These are phyloP conservation scores for Andrena cerasifolii DNA, from an alignment of 1,140 invertebrate genomes.

Conservation along the genomic window DNA sequence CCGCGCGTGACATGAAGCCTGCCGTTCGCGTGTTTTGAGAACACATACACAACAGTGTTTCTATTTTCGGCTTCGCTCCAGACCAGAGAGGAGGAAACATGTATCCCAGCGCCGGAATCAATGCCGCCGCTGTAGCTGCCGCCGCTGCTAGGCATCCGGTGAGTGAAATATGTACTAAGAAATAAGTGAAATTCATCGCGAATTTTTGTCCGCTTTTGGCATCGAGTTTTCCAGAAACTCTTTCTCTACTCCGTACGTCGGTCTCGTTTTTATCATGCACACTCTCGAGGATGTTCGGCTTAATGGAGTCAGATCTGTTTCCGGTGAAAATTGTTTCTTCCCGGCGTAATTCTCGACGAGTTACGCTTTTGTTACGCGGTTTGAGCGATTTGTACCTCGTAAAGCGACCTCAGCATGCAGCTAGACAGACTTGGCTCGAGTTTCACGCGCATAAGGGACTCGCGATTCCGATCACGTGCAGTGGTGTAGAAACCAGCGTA, in stretches of 20 bases:
- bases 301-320: too few relatives aligned
- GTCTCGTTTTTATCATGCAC: background rate
- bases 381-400: constrained; percentile 53
- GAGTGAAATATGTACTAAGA: constrained; percentile 75
- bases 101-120: constrained; percentile 85
- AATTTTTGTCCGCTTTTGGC: too few relatives aligned
- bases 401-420: constrained; percentile 42
- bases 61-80: constrained; percentile 20
- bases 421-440: constrained; percentile 44
- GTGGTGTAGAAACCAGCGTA: constrained; percentile 40
- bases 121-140: constrained; percentile 84
- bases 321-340: too few relatives aligned
- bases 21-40: constrained; percentile 11
- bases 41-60: constrained; percentile 28
- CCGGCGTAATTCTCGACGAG: constrained; percentile 4
- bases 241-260: too few relatives aligned
- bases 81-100: constrained; percentile 74
- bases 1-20: constrained; percentile 52
- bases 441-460: constrained; percentile 45
- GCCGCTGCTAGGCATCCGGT: constrained; percentile 85
- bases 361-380: constrained; percentile 50
- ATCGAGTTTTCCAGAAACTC: too few relatives aligned
- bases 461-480: constrained; percentile 54
- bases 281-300: background rate
- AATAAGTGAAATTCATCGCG: too few relatives aligned